phyloP scores from a whole-genome alignment of 2,888 invertebrate species.

The Pristionchus japonicus region DNA sequence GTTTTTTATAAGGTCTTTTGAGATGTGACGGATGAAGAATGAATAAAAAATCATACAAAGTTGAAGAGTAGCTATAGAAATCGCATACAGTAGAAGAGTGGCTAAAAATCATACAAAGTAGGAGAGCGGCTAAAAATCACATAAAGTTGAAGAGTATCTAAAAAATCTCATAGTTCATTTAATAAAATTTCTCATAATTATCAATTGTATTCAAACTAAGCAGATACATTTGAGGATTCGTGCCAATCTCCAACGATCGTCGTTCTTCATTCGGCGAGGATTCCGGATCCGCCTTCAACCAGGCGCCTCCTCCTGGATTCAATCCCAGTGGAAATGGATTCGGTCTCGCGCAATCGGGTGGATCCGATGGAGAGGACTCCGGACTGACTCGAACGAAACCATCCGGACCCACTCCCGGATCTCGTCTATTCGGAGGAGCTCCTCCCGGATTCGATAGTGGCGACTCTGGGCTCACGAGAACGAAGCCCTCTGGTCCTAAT shows the following conservation, averaged over 20 bases:
- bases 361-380: constrained; percentile 26
- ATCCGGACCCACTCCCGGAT: constrained; percentile 35
- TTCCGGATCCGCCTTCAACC: not conserved
- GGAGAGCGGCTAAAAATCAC: too few relatives aligned
- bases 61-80: too few relatives aligned
- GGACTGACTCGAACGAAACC: constrained; percentile 19
- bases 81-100: too few relatives aligned
- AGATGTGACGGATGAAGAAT: too few relatives aligned
- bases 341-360: not conserved
- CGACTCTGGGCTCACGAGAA: constrained; percentile 16
- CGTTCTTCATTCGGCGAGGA: not conserved
- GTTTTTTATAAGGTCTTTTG: not conserved
- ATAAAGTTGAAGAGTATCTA: too few relatives aligned
- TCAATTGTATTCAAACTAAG: too few relatives aligned
- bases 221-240: constrained; percentile 39
- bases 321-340: not conserved
- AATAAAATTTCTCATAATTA: too few relatives aligned
- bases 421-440: constrained; percentile 19
- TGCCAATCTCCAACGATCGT: constrained; percentile 11
- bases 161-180: too few relatives aligned
- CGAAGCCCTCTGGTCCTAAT: constrained; percentile 38
- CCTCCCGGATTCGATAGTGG: not conserved
- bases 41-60: too few relatives aligned
- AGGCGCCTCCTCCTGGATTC: not conserved
- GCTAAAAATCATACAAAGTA: too few relatives aligned